These are phyloP conservation scores for Holothuria glaberrima DNA, from an alignment of 35 echinoderm and acorn worm genomes.

Conservation along the genomic window DNA sequence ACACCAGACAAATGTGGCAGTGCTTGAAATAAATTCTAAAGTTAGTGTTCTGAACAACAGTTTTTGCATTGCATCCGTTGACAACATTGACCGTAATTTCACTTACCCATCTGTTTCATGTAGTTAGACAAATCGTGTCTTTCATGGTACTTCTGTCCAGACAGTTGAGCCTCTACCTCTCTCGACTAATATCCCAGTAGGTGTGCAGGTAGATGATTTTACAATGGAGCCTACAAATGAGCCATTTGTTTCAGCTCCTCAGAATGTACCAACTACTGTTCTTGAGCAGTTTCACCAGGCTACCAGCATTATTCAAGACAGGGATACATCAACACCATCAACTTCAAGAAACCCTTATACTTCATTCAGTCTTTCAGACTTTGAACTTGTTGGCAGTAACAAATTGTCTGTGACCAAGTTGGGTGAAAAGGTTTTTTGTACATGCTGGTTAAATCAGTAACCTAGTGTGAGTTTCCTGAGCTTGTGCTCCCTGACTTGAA, in stretches of 20 bases:
- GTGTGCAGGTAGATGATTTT: not conserved
- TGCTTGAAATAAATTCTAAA: conserved; percentile 13
- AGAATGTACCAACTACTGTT: too few relatives aligned
- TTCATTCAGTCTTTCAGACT: not conserved
- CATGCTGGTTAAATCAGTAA: conserved; percentile 4
- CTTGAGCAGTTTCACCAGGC: too few relatives aligned
- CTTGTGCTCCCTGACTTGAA: conserved; percentile 2
- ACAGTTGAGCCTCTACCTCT: conserved; percentile 31
- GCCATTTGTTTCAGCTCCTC: too few relatives aligned
- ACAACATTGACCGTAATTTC: conserved; percentile 38
- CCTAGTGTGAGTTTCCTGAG: not conserved
- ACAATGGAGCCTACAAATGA: too few relatives aligned
- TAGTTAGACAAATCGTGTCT: not conserved
- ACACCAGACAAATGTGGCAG: not conserved
- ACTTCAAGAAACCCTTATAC: not conserved
- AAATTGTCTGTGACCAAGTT: too few relatives aligned
- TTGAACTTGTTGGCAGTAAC: too few relatives aligned
- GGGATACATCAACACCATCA: too few relatives aligned
- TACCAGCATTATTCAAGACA: too few relatives aligned
- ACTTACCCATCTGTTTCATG: conserved; percentile 32
- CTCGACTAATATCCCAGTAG: not conserved
- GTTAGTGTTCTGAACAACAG: not conserved
- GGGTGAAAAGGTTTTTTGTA: not conserved
- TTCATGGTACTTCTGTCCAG: conserved; percentile 64
- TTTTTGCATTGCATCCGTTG: conserved; percentile 52